Evolutionary conservation across 2,888 invertebrate genomes (phyloP).

Genomic region (Ephialtes manifestator): DNA sequence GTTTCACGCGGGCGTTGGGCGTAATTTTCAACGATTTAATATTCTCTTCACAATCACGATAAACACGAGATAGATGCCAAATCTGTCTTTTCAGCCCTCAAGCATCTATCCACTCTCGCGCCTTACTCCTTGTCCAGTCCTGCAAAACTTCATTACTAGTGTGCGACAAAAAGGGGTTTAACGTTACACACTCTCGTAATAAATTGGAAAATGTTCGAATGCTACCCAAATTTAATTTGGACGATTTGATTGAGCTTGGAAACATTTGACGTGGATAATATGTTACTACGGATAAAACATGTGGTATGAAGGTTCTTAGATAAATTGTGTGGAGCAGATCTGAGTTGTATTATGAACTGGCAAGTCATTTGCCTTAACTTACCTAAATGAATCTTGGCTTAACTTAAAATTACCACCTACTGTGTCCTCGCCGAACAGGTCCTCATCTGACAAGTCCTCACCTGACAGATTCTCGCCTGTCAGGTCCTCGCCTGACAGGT

Average conservation of each 20-base stretch:
- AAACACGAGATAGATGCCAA: not conserved
- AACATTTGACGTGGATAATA: not conserved
- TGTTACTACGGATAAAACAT: not conserved
- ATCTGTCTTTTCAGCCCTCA: constrained; percentile 11
- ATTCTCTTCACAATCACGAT: constrained; percentile 9
- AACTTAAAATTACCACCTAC: too few relatives aligned
- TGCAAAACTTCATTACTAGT: not conserved
- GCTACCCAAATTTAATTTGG: not conserved
- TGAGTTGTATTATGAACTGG: too few relatives aligned
- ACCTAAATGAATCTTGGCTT: too few relatives aligned
- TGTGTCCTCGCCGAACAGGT: too few relatives aligned
- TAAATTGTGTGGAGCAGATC: not conserved
- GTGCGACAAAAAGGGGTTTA: not conserved
- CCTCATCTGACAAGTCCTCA: too few relatives aligned
- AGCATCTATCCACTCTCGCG: not conserved
- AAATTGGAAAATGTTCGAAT: not conserved
- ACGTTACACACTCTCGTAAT: not conserved
- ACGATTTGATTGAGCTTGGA: not conserved
- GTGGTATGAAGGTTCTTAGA: not conserved
- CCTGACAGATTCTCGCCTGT: too few relatives aligned
- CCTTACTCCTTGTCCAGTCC: not conserved
- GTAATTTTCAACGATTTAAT: constrained; percentile 23
- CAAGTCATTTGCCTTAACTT: too few relatives aligned
- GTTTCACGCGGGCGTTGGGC: not conserved
- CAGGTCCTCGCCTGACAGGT: too few relatives aligned